phyloP scores from a whole-genome alignment of 2,888 invertebrate species.

The Ormia ochracea region DNA sequence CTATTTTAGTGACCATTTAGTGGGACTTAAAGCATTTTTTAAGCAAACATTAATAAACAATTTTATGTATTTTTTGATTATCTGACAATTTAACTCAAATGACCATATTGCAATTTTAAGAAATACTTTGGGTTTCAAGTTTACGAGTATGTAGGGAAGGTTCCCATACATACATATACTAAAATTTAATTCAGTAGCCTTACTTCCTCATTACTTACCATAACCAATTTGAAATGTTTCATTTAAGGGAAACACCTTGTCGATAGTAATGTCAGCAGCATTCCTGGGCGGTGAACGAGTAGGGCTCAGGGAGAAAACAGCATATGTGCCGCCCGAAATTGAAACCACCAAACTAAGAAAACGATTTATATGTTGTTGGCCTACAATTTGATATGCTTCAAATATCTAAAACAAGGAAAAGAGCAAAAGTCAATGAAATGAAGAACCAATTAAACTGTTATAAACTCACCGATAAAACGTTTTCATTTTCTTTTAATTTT shows the following conservation, averaged over 20 bases:
- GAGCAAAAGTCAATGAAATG: background rate
- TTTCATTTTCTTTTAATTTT: constrained; percentile 74
- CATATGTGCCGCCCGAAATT: constrained; percentile 72
- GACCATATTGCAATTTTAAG: too few species aligned
- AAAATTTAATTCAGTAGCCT: too few species aligned
- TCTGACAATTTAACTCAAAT: too few species aligned
- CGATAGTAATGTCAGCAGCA: constrained; percentile 87
- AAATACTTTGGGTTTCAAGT: too few species aligned
- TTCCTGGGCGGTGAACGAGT: constrained; percentile 80
- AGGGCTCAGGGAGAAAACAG: constrained; percentile 73
- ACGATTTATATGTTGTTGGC: constrained; percentile 72
- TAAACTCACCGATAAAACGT: constrained; percentile 71
- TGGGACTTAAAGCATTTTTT: too few species aligned
- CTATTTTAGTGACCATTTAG: too few species aligned
- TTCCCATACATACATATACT: too few species aligned
- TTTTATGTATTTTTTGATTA: too few species aligned
- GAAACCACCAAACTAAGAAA: constrained; percentile 74
- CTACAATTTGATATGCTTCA: constrained; percentile 75
- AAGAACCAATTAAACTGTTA: background rate
- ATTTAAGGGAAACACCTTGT: constrained; percentile 88
- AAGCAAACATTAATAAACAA: too few species aligned
- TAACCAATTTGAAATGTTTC: constrained; percentile 87
- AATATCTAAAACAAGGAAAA: constrained; percentile 68
- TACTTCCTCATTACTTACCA: too few species aligned
- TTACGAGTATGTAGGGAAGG: too few species aligned